phyloP scores from a whole-genome alignment of 2,888 invertebrate genomes.

The Diploptera punctata region DNA sequence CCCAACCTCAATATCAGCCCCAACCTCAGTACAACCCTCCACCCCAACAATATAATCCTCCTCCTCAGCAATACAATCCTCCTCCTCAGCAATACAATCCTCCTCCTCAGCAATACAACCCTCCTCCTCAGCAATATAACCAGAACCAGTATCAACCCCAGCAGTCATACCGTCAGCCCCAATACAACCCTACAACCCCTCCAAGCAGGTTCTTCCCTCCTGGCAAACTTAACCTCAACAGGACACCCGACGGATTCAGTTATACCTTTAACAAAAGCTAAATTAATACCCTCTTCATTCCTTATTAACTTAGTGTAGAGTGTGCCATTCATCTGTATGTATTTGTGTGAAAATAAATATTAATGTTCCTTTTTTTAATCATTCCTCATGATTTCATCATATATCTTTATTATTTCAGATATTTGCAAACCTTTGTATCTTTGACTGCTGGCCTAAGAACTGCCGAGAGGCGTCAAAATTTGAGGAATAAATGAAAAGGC shows the following conservation, averaged over 20 bases:
- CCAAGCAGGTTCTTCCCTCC: conserved; percentile 83
- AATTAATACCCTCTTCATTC: conserved; percentile 26
- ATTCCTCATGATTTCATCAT: background rate
- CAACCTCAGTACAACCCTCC: conserved; percentile 59
- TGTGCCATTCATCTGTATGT: conserved; percentile 19
- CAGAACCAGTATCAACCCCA: conserved; percentile 51
- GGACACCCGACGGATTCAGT: conserved; percentile 87
- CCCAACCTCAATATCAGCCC: conserved; percentile 47
- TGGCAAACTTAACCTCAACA: conserved; percentile 83
- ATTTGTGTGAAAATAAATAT: conserved; percentile 10
- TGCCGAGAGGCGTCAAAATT: too few species aligned
- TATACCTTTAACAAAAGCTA: conserved; percentile 80
- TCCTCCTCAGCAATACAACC: conserved; percentile 58
- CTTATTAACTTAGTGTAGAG: conserved; percentile 6
- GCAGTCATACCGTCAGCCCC: conserved; percentile 56
- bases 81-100: conserved; percentile 59
- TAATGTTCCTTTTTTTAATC: conserved; percentile 2
- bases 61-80: conserved; percentile 58
- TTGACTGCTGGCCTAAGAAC: too few species aligned
- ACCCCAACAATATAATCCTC: conserved; percentile 57
- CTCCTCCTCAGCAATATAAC: conserved; percentile 55
- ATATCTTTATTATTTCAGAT: too few species aligned
- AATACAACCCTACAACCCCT: conserved; percentile 61
- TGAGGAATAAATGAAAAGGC: too few species aligned
- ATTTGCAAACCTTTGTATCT: too few species aligned